Evolutionary conservation across 2,797 vertebrate species (phyloP).

Genomic region (Adrianichthys oophorus): DNA sequence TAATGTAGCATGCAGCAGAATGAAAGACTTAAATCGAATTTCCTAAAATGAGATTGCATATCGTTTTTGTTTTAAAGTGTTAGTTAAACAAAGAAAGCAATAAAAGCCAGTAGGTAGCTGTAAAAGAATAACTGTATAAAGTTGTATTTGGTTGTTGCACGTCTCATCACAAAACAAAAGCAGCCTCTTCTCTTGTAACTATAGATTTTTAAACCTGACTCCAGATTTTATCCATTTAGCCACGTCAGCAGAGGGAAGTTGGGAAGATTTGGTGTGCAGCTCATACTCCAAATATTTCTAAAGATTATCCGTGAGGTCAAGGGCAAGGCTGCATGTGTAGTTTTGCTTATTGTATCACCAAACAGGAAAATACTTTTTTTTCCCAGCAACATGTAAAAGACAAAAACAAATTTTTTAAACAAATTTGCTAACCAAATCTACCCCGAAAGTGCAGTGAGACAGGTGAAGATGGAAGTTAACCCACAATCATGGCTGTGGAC

Average conservation of each 20-base stretch:
- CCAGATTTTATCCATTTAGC: slow-evolving; percentile 4
- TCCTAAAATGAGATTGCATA: no score
- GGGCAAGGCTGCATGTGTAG: neutral
- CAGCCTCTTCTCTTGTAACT: neutral
- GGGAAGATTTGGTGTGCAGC: neutral
- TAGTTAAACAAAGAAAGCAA: no score
- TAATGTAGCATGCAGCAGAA: no score
- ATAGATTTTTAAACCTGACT: neutral
- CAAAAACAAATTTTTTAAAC: neutral
- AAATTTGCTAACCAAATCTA: neutral
- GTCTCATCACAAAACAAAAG: slow-evolving; percentile 9
- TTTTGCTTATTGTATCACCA: neutral
- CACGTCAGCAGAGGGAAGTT: slow-evolving; percentile 5
- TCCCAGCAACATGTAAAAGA: neutral
- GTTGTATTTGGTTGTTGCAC: neutral
- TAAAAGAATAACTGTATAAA: no score
- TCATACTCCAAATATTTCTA: slow-evolving; percentile 6
- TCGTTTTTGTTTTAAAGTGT: no score
- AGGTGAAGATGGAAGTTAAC: slow-evolving; percentile 25
- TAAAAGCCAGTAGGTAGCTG: no score
- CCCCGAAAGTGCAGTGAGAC: slow-evolving; percentile 16
- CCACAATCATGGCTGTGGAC: slow-evolving; percentile 29
- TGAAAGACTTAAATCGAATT: no score
- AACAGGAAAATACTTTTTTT: neutral
- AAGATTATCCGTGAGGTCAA: slow-evolving; percentile 15